Conservation (phyloP, 1,140 invertebrate species). For the Bombus confusus region DNA sequence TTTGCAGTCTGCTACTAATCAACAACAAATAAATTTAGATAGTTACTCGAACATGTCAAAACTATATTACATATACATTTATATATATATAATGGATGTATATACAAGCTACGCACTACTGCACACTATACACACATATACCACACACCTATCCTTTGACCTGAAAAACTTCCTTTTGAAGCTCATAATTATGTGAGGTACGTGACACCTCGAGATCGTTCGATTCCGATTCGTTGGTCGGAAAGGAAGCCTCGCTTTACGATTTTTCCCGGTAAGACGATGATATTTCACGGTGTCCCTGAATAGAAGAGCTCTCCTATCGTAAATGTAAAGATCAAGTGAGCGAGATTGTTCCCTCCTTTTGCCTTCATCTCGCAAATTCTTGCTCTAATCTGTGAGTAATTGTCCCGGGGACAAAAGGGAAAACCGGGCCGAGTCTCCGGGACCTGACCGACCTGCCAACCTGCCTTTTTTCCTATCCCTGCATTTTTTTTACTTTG, state of each 20-base stretch:
- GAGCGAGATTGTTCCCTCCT: conserved; percentile 62
- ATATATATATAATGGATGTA: too few species aligned
- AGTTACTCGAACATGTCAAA: too few species aligned
- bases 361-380: conserved; percentile 72
- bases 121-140: too few species aligned
- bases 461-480: conserved; percentile 30
- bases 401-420: conserved; percentile 73
- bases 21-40: too few species aligned
- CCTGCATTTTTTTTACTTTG: conserved; percentile 37
- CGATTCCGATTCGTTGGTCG: conserved; percentile 31
- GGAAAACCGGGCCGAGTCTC: conserved; percentile 44
- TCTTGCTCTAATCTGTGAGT: conserved; percentile 77
- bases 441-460: conserved; percentile 43
- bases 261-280: conserved; percentile 65
- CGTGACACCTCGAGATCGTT: conserved; percentile 24
- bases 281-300: conserved; percentile 70
- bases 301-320: conserved; percentile 63
- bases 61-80: too few species aligned
- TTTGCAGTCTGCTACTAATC: too few species aligned
- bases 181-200: conserved; percentile 30
- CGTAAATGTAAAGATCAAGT: conserved; percentile 76
- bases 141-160: too few species aligned
- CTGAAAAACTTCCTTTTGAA: background rate
- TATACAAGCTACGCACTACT: too few species aligned
- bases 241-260: conserved; percentile 47